A percentile compares a stretch with the other conserved stretches of the same genome.
These are phyloP conservation scores for Coecobrya sp. DNA, from an alignment of 2,888 invertebrate species.

Conservation along the genomic window DNA sequence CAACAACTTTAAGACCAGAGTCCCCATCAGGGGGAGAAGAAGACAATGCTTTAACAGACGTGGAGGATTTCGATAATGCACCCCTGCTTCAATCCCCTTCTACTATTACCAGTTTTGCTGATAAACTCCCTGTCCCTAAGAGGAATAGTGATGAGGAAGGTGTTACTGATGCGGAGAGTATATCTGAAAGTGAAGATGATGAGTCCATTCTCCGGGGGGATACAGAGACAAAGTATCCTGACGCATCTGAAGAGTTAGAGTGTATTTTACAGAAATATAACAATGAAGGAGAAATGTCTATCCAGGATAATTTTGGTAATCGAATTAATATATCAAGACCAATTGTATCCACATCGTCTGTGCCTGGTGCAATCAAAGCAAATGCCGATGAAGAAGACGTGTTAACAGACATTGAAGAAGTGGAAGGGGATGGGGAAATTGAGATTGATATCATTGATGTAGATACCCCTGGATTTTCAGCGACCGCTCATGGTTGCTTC, in stretches of 20 bases:
- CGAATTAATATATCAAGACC: constrained; percentile 69
- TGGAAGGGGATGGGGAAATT: constrained; percentile 87
- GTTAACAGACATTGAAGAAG: constrained; percentile 88
- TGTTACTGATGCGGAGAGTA: constrained; percentile 83
- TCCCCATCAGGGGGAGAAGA: constrained; percentile 86
- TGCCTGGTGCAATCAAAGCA: not conserved
- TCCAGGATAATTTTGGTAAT: constrained; percentile 80
- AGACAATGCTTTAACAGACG: constrained; percentile 89
- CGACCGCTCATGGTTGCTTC: constrained; percentile 60
- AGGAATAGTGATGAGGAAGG: constrained; percentile 43
- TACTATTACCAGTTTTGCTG: constrained; percentile 16
- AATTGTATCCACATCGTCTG: constrained; percentile 39
- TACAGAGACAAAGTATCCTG: constrained; percentile 51
- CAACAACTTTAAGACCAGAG: constrained; percentile 75
- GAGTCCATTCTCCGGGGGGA: not conserved
- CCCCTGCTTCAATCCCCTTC: constrained; percentile 56
- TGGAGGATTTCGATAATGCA: constrained; percentile 88
- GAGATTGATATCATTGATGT: constrained; percentile 72
- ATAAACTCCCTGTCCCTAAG: constrained; percentile 2
- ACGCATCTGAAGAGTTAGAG: constrained; percentile 72
- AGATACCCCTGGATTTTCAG: constrained; percentile 60
- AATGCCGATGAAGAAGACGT: constrained; percentile 88
- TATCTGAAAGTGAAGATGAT: constrained; percentile 83
- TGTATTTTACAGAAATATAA: constrained; percentile 79
- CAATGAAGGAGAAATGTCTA: constrained; percentile 81